Evolutionary conservation across 2,797 vertebrate species (phyloP), one percentile per base, ranked within the genome.

Genomic region (Anguilla marmorata): DNA sequence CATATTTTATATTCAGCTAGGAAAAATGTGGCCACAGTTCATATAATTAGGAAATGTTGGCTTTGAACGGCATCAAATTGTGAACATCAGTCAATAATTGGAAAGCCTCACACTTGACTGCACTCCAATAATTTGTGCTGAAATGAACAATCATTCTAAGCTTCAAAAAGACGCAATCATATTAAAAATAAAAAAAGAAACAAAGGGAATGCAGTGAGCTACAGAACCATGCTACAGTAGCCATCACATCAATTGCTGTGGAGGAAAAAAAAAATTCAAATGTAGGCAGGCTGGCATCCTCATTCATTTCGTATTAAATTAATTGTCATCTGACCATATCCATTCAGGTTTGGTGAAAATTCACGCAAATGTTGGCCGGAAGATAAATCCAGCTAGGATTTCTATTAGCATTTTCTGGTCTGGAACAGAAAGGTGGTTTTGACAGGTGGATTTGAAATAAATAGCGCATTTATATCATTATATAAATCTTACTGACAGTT

Each of bases 11-110:
- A 86, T 84, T 88, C 89, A 87, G 69, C 88, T 60, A 12, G 16
- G 63, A 86, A n/a, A 37, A 82, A 86, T 85, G 85, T 88, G 82
- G 12, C 48, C 85, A 30, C 48, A 19, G 60, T 79, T 54, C 21
- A 60, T 0, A 33, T 63, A 88, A 76, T 5, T 50, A 0, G 58
- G 19, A 48, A 48, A n/a, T 66, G 88, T 56, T 85, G 88, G 84
- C 88, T 86, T 82, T 76, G 60, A 91, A 89, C 79, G 76, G 56
- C 83, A 83, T 87, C 79, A 86, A 63, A 85, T 87, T n/a, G 86
- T 82, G 63, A 83, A 87, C 88, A 90, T 91, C 88, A 91, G 90
- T 87, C 90, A 89, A 83, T 91, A 86, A 90, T 89, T 91, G 76
- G 86, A 86, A 90, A 88, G 88, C 16, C 2, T 16, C 88, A 89